phyloP scores from a whole-genome alignment of 2,888 invertebrate genomes.

The Iselma pallidipennis region DNA sequence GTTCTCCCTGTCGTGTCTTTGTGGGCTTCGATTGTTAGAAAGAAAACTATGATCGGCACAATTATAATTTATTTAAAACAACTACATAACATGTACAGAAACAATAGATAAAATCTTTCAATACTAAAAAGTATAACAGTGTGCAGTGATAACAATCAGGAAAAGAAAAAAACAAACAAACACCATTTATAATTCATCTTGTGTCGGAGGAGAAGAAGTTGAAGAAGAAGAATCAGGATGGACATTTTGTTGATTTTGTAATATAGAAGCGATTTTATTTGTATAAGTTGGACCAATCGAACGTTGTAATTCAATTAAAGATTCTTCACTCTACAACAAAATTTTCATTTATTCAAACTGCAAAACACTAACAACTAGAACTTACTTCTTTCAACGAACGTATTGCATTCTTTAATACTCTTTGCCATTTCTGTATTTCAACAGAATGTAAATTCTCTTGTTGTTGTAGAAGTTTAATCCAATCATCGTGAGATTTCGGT shows the following conservation, averaged over 20 bases:
- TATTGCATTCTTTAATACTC: slow-evolving; percentile 72
- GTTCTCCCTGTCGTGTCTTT: too few species aligned
- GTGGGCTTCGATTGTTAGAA: too few species aligned
- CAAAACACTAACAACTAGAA: background rate
- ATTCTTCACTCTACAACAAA: slow-evolving; percentile 72
- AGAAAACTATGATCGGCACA: background rate
- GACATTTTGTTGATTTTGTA: slow-evolving; percentile 45
- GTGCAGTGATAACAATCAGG: slow-evolving; percentile 39
- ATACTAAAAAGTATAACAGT: slow-evolving; percentile 45
- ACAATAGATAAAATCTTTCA: slow-evolving; percentile 44
- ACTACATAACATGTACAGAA: slow-evolving; percentile 32
- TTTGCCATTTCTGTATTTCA: slow-evolving; percentile 83
- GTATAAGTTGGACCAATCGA: slow-evolving; percentile 61
- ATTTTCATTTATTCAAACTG: background rate
- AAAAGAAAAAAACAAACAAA: slow-evolving; percentile 35
- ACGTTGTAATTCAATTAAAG: slow-evolving; percentile 72
- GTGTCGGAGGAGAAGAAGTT: background rate
- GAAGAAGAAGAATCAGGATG: background rate
- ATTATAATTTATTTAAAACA: slow-evolving; percentile 18
- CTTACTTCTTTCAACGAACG: slow-evolving; percentile 74
- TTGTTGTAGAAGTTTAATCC: slow-evolving; percentile 77
- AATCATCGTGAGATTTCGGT: slow-evolving; percentile 78
- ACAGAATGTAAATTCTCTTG: slow-evolving; percentile 80
- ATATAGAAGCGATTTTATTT: slow-evolving; percentile 59
- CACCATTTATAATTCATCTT: slow-evolving; percentile 18